Percentiles rank a stretch among this genome's conserved stretches.
Conservation (phyloP, 1,140 invertebrate genomes). For the Megathymus violae region DNA sequence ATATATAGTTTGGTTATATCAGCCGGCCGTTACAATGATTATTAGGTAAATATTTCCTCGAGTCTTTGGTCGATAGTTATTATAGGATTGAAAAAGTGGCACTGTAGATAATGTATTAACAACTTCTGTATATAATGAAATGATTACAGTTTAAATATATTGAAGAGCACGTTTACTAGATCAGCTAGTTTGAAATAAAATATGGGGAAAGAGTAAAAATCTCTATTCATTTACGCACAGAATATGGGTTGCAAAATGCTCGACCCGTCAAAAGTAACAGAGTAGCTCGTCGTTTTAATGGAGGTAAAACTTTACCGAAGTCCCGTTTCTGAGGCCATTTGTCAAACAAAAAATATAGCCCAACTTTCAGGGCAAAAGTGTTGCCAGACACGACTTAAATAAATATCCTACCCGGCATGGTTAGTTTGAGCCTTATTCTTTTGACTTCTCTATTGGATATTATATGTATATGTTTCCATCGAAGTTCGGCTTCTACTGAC, state of each 20-base stretch:
- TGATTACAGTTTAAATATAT: too few species aligned
- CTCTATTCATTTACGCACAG: constrained; percentile 20
- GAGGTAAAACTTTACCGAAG: constrained; percentile 53
- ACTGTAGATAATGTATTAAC: too few species aligned
- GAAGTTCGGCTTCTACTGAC: constrained; percentile 12
- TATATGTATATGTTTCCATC: constrained; percentile 32
- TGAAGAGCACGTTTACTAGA: too few species aligned
- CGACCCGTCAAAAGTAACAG: constrained; percentile 30
- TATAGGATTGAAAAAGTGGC: too few species aligned
- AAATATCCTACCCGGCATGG: constrained; percentile 55
- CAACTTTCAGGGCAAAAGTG: constrained; percentile 62
- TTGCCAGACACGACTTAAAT: constrained; percentile 70
- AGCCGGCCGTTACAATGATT: too few species aligned
- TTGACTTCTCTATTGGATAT: constrained; percentile 38
- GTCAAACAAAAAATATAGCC: constrained; percentile 61
- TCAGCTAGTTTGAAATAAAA: too few species aligned
- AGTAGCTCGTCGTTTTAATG: constrained; percentile 49
- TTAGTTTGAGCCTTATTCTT: constrained; percentile 51
- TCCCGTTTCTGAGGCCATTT: constrained; percentile 54
- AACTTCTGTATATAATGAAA: too few species aligned
- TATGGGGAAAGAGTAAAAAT: background rate
- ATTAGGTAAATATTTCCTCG: too few species aligned
- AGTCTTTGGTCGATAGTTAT: too few species aligned
- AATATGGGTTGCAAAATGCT: constrained; percentile 19
- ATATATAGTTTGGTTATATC: too few species aligned